Base-by-base conservation (phyloP, 2,113 vertebrate genomes). In the Ifrita kowaldi region DNA sequence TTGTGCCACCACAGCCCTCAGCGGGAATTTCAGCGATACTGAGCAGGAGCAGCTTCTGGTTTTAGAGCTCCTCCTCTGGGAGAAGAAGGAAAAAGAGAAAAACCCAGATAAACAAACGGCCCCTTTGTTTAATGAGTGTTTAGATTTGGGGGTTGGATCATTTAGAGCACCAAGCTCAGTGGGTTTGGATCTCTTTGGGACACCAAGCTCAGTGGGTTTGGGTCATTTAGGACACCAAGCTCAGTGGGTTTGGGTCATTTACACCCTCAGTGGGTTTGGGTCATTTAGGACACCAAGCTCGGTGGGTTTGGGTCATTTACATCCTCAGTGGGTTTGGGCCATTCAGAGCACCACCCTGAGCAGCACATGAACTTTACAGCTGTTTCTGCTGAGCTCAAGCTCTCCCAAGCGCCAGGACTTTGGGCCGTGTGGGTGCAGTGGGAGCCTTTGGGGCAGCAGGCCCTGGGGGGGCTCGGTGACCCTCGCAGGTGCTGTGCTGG, bases 401-500 rank as follows among this genome's bases (percentile, higher is more conserved):
- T 87, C n/a, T 76, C 44, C 37, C n/a, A 12, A 7, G 35, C 37
- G 55, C 35, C 49, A 2, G 55, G 16, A 18, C 15, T 39, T 13
- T 10, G 52, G 10, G 24, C 8, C 3, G 47, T 9, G 39, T 15
- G 37, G 60, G 37, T 47, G 60, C 84, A 35, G 11, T 0, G 6
- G 62, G 28, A 70, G n/a, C 49, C 63, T 76, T 12, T 11, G 39
- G 59, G 53, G 28, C 15, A 6, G 8, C 32, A 16, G 50, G 1
- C 8, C 37, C 1, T 11, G 6, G 5, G 46, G 46, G 44, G 22
- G 17, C 44, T 26, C 23, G 3, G 63, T 19, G 74, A 5, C 35
- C n/a, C 62, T 11, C 0, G 5, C 13, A 13, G 50, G 42, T 3
- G 9, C 20, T 7, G 1, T 1, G 9, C 1, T 13, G 14, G 11